Evolutionary conservation across 2,113 vertebrate species (phyloP).

Genomic region (Pelvicachromis taeniatus): DNA sequence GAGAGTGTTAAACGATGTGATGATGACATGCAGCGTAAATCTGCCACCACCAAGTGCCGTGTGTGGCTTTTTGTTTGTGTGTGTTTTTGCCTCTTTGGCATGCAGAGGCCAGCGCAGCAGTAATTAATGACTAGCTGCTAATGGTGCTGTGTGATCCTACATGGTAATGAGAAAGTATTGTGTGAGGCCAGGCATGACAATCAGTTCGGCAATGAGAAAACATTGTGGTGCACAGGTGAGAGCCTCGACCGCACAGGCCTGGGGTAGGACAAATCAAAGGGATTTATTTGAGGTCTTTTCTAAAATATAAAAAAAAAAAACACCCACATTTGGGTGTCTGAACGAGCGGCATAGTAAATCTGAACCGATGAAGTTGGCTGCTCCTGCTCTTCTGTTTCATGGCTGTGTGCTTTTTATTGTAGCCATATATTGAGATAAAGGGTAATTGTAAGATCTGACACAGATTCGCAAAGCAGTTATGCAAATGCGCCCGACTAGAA

Average conservation of each 20-base stretch:
- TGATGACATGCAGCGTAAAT: constrained; percentile 55
- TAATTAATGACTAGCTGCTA: constrained; percentile 75
- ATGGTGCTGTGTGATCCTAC: constrained; percentile 66
- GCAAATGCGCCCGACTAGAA: not conserved
- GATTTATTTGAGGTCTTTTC: not conserved
- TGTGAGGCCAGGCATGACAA: constrained; percentile 52
- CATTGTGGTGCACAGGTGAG: not conserved
- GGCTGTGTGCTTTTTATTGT: not conserved
- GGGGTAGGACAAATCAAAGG: not conserved
- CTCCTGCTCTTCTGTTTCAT: not conserved
- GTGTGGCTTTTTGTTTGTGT: not conserved
- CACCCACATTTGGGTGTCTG: not conserved
- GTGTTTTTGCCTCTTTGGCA: constrained; percentile 45
- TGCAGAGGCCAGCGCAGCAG: constrained; percentile 52
- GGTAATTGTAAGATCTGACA: not conserved
- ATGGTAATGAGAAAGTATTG: constrained; percentile 69
- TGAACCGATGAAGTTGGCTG: not conserved
- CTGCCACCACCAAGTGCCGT: not conserved
- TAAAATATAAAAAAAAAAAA: not conserved
- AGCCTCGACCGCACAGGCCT: not conserved
- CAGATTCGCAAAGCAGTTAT: not conserved
- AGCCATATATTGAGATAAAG: not conserved
- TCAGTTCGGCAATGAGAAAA: constrained; percentile 34
- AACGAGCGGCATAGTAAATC: not conserved
- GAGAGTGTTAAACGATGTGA: constrained; percentile 47